A percentile compares a stretch with the other conserved stretches of the same genome.
These are phyloP conservation scores for Rhynchotus rufescens DNA, from an alignment of 2,797 vertebrate genomes.

Conservation along the genomic window DNA sequence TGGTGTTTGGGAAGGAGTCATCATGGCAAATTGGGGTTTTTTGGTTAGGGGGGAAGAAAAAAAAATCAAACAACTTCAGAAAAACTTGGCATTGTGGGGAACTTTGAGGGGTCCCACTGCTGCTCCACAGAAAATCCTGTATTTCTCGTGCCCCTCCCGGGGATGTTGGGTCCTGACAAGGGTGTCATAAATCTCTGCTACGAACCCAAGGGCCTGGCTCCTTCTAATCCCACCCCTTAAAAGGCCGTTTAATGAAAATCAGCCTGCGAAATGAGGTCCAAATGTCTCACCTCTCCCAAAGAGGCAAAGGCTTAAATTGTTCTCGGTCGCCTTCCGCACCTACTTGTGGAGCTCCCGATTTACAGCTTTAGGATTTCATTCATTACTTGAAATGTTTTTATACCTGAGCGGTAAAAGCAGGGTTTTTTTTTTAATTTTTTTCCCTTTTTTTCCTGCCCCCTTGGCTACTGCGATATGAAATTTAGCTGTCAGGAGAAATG, in stretches of 20 bases:
- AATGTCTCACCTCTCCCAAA: slow-evolving; percentile 69
- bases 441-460: neutral
- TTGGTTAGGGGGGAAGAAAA: neutral
- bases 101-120: slow-evolving; percentile 26
- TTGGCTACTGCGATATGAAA: slow-evolving; percentile 72
- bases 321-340: slow-evolving; percentile 56
- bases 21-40: neutral
- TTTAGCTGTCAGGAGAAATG: slow-evolving; percentile 72
- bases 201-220: slow-evolving; percentile 67
- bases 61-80: neutral
- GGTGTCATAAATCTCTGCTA: slow-evolving; percentile 69
- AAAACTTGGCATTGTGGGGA: neutral
- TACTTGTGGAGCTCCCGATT: slow-evolving; percentile 70
- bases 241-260: slow-evolving; percentile 81
- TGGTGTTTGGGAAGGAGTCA: neutral
- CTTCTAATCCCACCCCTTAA: slow-evolving; percentile 71
- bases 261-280: slow-evolving; percentile 70
- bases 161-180: slow-evolving; percentile 57
- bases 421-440: neutral
- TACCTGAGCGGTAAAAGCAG: slow-evolving; percentile 71
- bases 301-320: slow-evolving; percentile 67
- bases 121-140: slow-evolving; percentile 57
- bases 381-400: slow-evolving; percentile 78
- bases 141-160: slow-evolving; percentile 45
- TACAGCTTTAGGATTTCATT: slow-evolving; percentile 82